Evolutionary conservation across 2,797 vertebrate species (phyloP), one percentile per base, ranked within the genome.

Genomic region (Pseudochaenichthys georgianus): DNA sequence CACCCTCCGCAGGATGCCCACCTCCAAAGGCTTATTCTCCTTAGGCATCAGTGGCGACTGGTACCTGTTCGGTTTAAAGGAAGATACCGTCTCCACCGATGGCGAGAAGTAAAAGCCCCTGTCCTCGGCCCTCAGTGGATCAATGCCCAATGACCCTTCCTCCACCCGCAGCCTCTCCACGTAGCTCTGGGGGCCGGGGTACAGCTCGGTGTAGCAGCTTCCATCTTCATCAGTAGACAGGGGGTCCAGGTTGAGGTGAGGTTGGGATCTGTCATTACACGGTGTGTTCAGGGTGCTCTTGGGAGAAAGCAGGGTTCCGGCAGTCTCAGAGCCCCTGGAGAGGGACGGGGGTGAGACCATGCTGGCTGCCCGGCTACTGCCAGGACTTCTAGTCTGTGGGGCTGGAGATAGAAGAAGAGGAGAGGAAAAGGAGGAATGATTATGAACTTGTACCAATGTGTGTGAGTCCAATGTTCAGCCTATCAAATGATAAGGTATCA

Each of bases 11-110:
- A 99, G 95, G 70, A 98, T 91, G 0, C 90, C 83, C 89, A 96
- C 96, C 81, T 99, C 98, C 88, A 99, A 85, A 0, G 98, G 97
- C 75, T 96, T 97, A 81, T 98, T 99, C 70, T 97, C 96, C 50
- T 84, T 70, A 23, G 96, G 94, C 81, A 99, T 96, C 21, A 99
- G 94, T 1, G 89, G 62, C 0, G 97, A 98, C 82, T 87, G 93
- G 88, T 98, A 99, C 50, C 88, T 73, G 5, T 91, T 71, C 0
- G 96, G 96, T 73, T 90, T 95, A 89, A 99, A 98, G 64, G 94
- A 94, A 0, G 98, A 98, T 34, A 84, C 91, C 8, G 81, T 93
- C 91, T 99, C 98, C 84, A 96, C 88, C 1, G 87, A 75, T 0
- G 98, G 97, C 2, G 90, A 86, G 48, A 93, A 94, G 88, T 95